Conservation (phyloP, 2,113 vertebrate genomes). For the Okapia johnstoni region DNA sequence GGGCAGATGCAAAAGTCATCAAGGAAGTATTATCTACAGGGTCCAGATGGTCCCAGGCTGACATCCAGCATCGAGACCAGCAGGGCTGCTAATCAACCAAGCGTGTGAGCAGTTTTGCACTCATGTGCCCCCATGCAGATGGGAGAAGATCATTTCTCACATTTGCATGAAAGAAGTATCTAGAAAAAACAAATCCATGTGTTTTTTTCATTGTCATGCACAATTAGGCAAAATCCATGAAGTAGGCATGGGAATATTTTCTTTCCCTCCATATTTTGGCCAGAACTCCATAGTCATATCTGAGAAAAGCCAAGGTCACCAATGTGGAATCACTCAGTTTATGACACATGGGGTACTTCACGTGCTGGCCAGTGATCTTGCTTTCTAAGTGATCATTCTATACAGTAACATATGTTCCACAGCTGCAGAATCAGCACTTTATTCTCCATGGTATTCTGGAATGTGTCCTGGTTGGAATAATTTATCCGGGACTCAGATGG, state of each 20-base stretch:
- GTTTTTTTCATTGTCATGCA: not conserved
- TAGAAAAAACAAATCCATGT: not conserved
- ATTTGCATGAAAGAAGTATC: not conserved
- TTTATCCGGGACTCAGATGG: not conserved
- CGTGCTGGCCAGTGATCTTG: not conserved
- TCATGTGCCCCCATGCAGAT: not conserved
- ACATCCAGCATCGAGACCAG: not conserved
- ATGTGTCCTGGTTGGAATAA: not conserved
- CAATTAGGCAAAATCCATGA: not conserved
- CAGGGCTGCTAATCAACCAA: not conserved
- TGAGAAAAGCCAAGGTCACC: not conserved
- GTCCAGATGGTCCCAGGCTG: not conserved
- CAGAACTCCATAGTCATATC: not conserved
- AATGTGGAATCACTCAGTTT: not conserved
- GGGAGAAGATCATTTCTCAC: not conserved
- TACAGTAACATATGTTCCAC: not conserved
- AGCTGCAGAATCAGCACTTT: not conserved
- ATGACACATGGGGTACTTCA: not conserved
- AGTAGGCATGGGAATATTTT: not conserved
- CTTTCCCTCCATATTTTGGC: not conserved
- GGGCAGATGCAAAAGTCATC: slow-evolving; percentile 10
- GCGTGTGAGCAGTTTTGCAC: not conserved
- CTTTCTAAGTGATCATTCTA: not conserved
- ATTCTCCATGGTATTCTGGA: not conserved
- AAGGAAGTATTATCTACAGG: not conserved